Conservation (phyloP, 1,140 invertebrate species). For the Sinonovacula constricta region DNA sequence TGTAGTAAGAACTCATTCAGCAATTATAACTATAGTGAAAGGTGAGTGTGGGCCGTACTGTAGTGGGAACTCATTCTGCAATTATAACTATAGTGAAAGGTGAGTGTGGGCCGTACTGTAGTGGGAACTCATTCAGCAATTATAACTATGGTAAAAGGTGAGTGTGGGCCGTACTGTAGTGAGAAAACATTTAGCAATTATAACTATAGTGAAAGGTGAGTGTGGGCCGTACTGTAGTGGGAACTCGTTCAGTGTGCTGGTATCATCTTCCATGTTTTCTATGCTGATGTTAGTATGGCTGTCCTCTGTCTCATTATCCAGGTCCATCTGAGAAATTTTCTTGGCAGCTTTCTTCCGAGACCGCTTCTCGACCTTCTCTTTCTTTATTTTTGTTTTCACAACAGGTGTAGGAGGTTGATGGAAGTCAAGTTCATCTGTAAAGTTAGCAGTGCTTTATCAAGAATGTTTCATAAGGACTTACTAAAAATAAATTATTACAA, state of each 20-base stretch:
- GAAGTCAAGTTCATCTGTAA: slow-evolving; percentile 27
- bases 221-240: slow-evolving; percentile 23
- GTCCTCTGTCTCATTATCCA: slow-evolving; percentile 32
- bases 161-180: slow-evolving; percentile 13
- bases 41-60: too few species aligned
- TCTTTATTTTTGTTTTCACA: slow-evolving; percentile 28
- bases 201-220: not conserved
- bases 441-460: too few species aligned
- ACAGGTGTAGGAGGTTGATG: not conserved
- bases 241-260: slow-evolving; percentile 41
- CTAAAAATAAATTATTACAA: too few species aligned
- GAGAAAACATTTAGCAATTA: slow-evolving; percentile 34
- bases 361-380: slow-evolving; percentile 24
- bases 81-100: too few species aligned
- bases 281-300: slow-evolving; percentile 37
- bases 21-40: too few species aligned
- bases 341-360: slow-evolving; percentile 28
- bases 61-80: too few species aligned
- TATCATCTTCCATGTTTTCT: slow-evolving; percentile 39
- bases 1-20: too few species aligned
- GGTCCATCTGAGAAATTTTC: slow-evolving; percentile 39
- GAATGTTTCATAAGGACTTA: too few species aligned
- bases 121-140: not conserved
- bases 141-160: not conserved
- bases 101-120: too few species aligned